A percentile compares a stretch with the other conserved stretches of the same genome.
Evolutionary conservation across 2,113 vertebrate genomes (phyloP).

Genomic region (Myrmecophaga tridactyla): DNA sequence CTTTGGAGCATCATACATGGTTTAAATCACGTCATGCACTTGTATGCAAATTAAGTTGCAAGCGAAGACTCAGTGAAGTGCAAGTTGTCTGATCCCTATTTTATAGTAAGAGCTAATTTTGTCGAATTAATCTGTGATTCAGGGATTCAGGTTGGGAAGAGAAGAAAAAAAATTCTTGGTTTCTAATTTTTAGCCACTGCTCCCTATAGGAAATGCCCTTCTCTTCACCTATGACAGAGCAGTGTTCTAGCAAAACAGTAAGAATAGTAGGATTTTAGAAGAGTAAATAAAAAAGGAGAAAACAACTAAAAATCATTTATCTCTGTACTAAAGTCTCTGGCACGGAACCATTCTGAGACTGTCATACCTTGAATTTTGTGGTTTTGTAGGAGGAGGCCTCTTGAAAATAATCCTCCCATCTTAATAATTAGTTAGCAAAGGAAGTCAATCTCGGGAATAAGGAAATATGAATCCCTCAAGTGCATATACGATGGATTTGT

Average conservation of each 20-base stretch:
- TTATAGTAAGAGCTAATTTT: neutral
- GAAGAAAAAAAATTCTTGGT: neutral
- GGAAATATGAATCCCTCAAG: neutral
- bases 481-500: neutral
- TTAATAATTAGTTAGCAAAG: slow-evolving; percentile 45
- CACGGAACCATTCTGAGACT: neutral
- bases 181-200: neutral
- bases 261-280: neutral
- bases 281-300: neutral
- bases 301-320: neutral
- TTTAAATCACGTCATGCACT: neutral
- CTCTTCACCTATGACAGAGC: neutral
- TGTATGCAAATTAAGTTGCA: neutral
- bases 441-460: slow-evolving; percentile 8
- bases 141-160: neutral
- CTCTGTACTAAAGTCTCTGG: neutral
- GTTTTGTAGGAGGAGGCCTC: neutral
- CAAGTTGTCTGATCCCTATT: neutral
- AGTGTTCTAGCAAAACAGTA: neutral
- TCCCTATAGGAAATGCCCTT: neutral
- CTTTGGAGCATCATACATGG: neutral
- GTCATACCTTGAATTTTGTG: neutral
- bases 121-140: neutral
- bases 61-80: neutral
- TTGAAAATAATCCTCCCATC: neutral